Evolutionary conservation across 2,888 invertebrate genomes (phyloP).

Genomic region (Andrena hattorfiana): DNA sequence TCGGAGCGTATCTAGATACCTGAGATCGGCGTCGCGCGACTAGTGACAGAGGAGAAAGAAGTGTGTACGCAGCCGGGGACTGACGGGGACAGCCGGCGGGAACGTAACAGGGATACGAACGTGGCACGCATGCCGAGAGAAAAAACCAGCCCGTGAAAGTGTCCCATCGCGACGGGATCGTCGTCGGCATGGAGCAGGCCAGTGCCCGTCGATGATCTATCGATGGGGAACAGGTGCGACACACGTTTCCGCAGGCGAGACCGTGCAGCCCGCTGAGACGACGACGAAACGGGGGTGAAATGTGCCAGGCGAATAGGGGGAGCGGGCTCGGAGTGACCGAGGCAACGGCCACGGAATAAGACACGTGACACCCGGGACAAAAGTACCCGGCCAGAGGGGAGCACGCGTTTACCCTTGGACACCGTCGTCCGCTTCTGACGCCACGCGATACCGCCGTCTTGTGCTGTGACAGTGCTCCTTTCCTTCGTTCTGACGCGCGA

Average conservation of each 20-base stretch:
- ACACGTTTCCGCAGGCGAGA: conserved; percentile 49
- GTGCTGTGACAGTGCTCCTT: conserved; percentile 37
- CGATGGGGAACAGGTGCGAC: conserved; percentile 64
- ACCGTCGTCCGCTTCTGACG: neutral
- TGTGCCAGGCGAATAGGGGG: conserved; percentile 21
- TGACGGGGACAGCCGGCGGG: conserved; percentile 4
- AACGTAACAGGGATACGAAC: conserved; percentile 47
- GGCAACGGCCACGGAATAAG: conserved; percentile 15
- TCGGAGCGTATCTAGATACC: neutral
- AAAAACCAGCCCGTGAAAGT: conserved; percentile 64
- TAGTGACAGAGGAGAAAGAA: neutral
- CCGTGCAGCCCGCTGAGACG: conserved; percentile 21
- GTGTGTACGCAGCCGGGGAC: neutral
- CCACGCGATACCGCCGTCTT: neutral
- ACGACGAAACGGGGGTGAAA: conserved; percentile 37
- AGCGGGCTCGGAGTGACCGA: conserved; percentile 2
- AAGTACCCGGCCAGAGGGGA: neutral
- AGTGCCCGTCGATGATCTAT: conserved; percentile 43
- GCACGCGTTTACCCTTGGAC: neutral
- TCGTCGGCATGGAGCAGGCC: conserved; percentile 1
- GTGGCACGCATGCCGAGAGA: conserved; percentile 48
- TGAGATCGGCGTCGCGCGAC: neutral
- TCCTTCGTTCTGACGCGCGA: conserved; percentile 2
- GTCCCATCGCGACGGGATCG: conserved; percentile 23
- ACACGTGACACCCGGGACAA: conserved; percentile 53